Percentiles rank a stretch among this genome's conserved stretches.
These are phyloP conservation scores for Carcharodon carcharias DNA, from an alignment of 2,797 vertebrate genomes.

Conservation along the genomic window DNA sequence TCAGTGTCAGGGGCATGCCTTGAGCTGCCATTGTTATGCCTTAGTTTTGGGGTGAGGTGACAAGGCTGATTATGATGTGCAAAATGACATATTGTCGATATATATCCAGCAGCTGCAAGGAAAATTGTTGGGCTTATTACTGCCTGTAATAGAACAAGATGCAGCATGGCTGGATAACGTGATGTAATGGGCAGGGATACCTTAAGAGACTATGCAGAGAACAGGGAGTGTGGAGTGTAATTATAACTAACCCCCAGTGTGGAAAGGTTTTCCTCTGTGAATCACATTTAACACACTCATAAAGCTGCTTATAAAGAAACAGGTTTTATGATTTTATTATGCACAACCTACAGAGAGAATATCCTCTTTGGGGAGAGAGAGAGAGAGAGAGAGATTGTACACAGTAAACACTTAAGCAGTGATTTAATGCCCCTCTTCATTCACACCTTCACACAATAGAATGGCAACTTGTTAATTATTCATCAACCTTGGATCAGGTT, in stretches of 20 bases:
- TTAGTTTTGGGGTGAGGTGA: not conserved
- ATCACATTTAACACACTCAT: not conserved
- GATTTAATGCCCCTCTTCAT: not conserved
- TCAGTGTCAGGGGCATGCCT: not conserved
- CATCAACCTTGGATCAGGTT: slow-evolving; percentile 5
- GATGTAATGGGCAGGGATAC: not conserved
- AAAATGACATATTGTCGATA: not conserved
- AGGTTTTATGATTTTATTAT: not conserved
- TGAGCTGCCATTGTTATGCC: too few species aligned
- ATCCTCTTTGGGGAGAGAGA: not conserved
- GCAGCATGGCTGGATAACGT: not conserved
- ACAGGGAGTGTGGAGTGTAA: not conserved
- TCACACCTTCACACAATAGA: not conserved
- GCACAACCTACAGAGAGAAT: not conserved
- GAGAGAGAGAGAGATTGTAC: not conserved
- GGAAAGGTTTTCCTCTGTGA: not conserved
- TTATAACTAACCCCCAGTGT: not conserved
- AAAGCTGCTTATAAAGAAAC: not conserved
- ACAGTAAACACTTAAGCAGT: not conserved
- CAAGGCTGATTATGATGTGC: not conserved
- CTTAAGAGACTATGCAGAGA: not conserved
- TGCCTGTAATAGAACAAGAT: not conserved
- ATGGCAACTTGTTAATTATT: not conserved
- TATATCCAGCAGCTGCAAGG: not conserved
- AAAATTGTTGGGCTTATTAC: not conserved